phyloP scores from a whole-genome alignment of 2,888 invertebrate species.

The Andrena fulva region DNA sequence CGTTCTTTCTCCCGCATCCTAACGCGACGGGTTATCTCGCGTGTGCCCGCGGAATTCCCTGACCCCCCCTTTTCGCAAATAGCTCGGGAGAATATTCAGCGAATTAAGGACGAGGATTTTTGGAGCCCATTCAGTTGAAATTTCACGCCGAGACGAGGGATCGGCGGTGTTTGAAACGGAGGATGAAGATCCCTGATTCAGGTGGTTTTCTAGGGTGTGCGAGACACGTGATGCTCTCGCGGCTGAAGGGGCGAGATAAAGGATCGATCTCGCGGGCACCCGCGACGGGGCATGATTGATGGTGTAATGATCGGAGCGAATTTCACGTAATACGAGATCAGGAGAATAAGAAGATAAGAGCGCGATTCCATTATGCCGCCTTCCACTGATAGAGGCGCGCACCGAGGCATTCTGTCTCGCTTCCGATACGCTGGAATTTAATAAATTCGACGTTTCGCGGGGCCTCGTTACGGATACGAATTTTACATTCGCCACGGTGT shows the following conservation, averaged over 20 bases:
- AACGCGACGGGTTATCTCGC: slow-evolving; percentile 37
- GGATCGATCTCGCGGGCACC: slow-evolving; percentile 19
- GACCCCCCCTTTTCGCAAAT: slow-evolving; percentile 11
- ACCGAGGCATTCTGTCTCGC: slow-evolving; percentile 14
- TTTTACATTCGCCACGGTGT: slow-evolving; percentile 62
- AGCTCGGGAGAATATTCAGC: slow-evolving; percentile 10
- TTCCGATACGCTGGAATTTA: slow-evolving; percentile 60
- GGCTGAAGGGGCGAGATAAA: slow-evolving; percentile 16
- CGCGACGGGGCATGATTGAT: slow-evolving; percentile 68
- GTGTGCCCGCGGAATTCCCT: slow-evolving; percentile 36
- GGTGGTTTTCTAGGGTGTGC: slow-evolving; percentile 16
- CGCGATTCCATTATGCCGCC: slow-evolving; percentile 52
- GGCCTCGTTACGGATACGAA: slow-evolving; percentile 62
- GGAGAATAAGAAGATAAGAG: slow-evolving; percentile 43
- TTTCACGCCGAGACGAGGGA: background rate
- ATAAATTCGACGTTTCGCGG: slow-evolving; percentile 56
- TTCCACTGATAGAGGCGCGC: slow-evolving; percentile 9
- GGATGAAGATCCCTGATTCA: slow-evolving; percentile 16
- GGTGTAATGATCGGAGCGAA: slow-evolving; percentile 50
- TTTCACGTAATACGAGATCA: slow-evolving; percentile 68
- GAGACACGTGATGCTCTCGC: slow-evolving; percentile 23
- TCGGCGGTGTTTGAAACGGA: background rate
- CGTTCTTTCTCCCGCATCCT: slow-evolving; percentile 21
- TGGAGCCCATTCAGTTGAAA: background rate
- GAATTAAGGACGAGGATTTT: slow-evolving; percentile 8